Evolutionary conservation across 2,797 vertebrate genomes (phyloP), one percentile per base, ranked within the genome.

Genomic region (Poeciliopsis gracilis): DNA sequence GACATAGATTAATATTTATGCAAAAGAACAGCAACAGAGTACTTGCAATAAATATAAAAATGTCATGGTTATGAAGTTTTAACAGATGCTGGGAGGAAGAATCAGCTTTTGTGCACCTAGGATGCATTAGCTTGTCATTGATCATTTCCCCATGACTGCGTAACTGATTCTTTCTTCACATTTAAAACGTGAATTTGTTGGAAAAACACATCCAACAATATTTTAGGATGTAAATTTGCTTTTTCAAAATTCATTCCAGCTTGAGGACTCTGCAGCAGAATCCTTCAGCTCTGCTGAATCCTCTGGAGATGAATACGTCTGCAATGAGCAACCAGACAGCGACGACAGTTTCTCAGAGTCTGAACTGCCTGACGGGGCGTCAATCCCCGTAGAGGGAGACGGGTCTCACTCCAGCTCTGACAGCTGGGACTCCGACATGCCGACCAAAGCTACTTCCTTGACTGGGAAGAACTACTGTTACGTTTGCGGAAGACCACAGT

Each of bases 391-490:
- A 57, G 45, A 63, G 72, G 76, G 83, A 1, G 43, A 77, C 0
- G 23, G 61, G 13, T 7, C 12, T 25, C 38, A 51, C 20, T 7
- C 4, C 46, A 45, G 7, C 69, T 59, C 57, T 0, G 67, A 75
- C 4, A 63, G 57, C 1, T 77, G 45, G 1, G 57, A 20, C 77
- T 72, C 84, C 2, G 89, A 83, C 2, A 41, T 8, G 28, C 36
- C 76, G 5, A 2, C 7, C 2, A 49, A 71, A 70, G 5, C 1
- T 2, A 13, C 7, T 2, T 4, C 43, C 20, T 28, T 0, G 13
- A 77, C 75, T 10, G 83, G 1, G 0, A 88, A 0, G 0, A 91
- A 94, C 25, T 92, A 84, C 69, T 94, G 93, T 70, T 93, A 84
- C 1, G 70, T 94, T 47, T 94, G 92, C 0, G 90, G 87, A 10